Conservation (phyloP, 2,113 vertebrate genomes). For the Athene noctua region DNA sequence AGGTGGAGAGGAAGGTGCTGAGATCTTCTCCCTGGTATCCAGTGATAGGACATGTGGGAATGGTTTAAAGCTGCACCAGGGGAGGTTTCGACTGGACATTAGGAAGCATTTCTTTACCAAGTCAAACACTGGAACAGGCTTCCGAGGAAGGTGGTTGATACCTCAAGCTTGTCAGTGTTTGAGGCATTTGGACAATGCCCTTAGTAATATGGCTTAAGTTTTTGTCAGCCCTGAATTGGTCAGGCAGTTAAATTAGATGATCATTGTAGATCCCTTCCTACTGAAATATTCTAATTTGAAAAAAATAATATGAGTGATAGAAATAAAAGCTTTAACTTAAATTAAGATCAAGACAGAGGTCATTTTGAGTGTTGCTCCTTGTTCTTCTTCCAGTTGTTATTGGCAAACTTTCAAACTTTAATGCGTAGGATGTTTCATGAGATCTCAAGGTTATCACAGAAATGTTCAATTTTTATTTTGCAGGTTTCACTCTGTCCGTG, state of each 20-base stretch:
- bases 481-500: not conserved
- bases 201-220: not conserved
- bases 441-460: not conserved
- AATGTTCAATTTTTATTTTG: not conserved
- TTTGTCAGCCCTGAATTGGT: not conserved
- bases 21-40: not conserved
- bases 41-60: rapidly evolving
- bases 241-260: not conserved
- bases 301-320: not conserved
- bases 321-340: not conserved
- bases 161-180: not conserved
- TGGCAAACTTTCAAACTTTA: not conserved
- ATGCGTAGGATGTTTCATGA: not conserved
- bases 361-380: not conserved
- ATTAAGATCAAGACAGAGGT: not conserved
- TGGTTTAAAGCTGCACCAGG: not conserved
- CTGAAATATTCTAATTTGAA: not conserved
- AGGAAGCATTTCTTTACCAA: not conserved
- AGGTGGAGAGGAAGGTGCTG: not conserved
- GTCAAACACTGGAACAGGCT: not conserved
- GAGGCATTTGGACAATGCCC: not conserved
- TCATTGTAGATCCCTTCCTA: not conserved
- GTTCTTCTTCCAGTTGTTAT: not conserved
- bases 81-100: not conserved
- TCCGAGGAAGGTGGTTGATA: not conserved